Evolutionary conservation across 2,888 invertebrate species (phyloP).

Genomic region (Aleiodes alternator): DNA sequence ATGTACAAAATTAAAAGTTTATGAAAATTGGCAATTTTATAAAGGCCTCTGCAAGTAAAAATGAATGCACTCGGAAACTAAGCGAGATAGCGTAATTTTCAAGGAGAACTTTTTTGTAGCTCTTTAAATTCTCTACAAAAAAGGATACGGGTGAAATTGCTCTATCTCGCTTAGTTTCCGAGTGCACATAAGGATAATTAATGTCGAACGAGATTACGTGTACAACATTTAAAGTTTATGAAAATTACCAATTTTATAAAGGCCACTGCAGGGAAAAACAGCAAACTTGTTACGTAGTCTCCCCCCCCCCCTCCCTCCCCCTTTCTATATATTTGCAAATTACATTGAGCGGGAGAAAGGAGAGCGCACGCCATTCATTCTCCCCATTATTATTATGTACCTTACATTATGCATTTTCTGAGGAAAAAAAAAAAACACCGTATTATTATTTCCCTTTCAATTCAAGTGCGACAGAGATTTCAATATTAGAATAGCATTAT

Average conservation of each 20-base stretch:
- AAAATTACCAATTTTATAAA: conserved; percentile 29
- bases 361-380: conserved; percentile 47
- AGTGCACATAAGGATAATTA: too few relatives aligned
- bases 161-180: too few relatives aligned
- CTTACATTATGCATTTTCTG: conserved; percentile 29
- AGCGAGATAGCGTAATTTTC: too few relatives aligned
- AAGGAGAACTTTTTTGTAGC: too few relatives aligned
- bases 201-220: too few relatives aligned
- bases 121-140: too few relatives aligned
- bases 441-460: background rate
- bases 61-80: too few relatives aligned
- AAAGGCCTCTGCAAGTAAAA: too few relatives aligned
- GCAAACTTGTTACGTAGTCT: conserved; percentile 33
- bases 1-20: too few relatives aligned
- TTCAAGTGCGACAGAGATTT: background rate
- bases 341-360: conserved; percentile 49
- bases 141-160: too few relatives aligned
- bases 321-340: conserved; percentile 7
- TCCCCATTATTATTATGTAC: conserved; percentile 42
- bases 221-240: background rate
- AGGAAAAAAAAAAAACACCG: background rate
- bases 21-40: too few relatives aligned
- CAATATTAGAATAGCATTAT: too few relatives aligned
- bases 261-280: conserved; percentile 6
- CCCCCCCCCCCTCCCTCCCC: background rate